A percentile compares a stretch with the other conserved stretches of the same genome.
These are phyloP conservation scores for Drosophila mimetica DNA, from an alignment of 2,888 invertebrate species.

Conservation along the genomic window DNA sequence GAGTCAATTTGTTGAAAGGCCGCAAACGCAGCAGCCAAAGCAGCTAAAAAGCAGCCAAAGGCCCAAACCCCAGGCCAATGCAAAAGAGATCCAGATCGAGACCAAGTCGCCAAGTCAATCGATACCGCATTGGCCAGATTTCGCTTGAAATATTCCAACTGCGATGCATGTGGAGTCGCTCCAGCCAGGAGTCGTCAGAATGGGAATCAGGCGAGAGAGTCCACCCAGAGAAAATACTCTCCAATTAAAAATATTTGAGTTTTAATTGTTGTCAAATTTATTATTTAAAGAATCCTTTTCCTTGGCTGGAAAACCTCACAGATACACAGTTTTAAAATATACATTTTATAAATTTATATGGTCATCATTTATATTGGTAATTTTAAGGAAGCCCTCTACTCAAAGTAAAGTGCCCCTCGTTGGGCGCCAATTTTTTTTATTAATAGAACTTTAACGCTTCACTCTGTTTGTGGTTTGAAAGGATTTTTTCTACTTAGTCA, in stretches of 20 bases:
- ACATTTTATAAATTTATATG: too few relatives aligned
- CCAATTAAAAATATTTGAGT: not conserved
- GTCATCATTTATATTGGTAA: too few relatives aligned
- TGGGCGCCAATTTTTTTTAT: not conserved
- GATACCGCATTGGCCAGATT: slow-evolving; percentile 72
- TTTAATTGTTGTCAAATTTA: too few relatives aligned
- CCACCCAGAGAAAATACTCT: slow-evolving; percentile 9
- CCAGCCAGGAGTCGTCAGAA: slow-evolving; percentile 27
- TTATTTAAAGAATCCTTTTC: too few relatives aligned
- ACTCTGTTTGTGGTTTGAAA: too few relatives aligned
- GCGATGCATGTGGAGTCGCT: slow-evolving; percentile 64
- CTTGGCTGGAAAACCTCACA: too few relatives aligned
- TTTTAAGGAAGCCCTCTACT: too few relatives aligned
- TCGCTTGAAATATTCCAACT: slow-evolving; percentile 78
- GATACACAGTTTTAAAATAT: too few relatives aligned
- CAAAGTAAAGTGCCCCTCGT: not conserved
- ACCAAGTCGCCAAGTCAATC: slow-evolving; percentile 63
- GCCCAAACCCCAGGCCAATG: slow-evolving; percentile 34
- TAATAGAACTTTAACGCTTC: too few relatives aligned
- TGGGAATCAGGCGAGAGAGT: slow-evolving; percentile 24
- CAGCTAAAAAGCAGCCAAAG: slow-evolving; percentile 52
- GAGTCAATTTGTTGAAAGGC: slow-evolving; percentile 83
- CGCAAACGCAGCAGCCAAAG: slow-evolving; percentile 56
- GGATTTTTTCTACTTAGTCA: too few relatives aligned
- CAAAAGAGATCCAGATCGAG: slow-evolving; percentile 57